Evolutionary conservation across 2,113 vertebrate species (phyloP), one percentile per base, ranked within the genome.

Genomic region (Protobothrops flavoviridis): DNA sequence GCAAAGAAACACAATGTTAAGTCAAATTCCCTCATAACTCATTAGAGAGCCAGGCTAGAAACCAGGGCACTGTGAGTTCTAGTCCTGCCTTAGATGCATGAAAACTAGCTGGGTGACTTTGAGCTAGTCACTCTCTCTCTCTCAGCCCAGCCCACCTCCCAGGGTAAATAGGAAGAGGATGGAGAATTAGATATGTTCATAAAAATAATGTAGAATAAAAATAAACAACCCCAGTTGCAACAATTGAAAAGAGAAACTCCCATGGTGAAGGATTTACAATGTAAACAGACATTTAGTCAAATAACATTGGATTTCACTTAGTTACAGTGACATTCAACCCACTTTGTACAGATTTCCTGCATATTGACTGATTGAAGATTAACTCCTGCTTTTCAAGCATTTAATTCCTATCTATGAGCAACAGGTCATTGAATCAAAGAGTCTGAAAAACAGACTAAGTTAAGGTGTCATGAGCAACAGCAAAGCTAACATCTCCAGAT

Each of bases 281-380:
- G 74, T 43, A 81, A 81, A 81, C 33, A 81, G 69, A 39, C 74
- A 21, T 81, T 81, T 81, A 43, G 15, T 43, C 74, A 43, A 17
- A 81, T 81, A 81, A 39, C 74, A 21, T 43, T 81, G 33, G 74
- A 21, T 81, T 81, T 81, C 74, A 81, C 33, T 86, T 57, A 26
- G 52, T 86, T 91, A 86, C 90, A 85, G 74, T 45, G 53, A 52
- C 13, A 20, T 33, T 57, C 91, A 59, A 48, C n/a, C 91, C 74
- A 59, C 43, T 56, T 50, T 56, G 39, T 87, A 59, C 85, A 87
- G 91, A 59, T 33, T 91, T 50, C 55, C 81, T 91, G 45, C n/a
- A 59, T 50, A 81, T 59, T 88, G 57, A 88, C 0, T 92, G 86
- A 92, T 13, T 92, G n/a, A 92, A 92, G 59, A 92, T 92, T 92